Evolutionary conservation across 2,888 invertebrate species (phyloP).

Genomic region (Drosophila vallismaia): DNA sequence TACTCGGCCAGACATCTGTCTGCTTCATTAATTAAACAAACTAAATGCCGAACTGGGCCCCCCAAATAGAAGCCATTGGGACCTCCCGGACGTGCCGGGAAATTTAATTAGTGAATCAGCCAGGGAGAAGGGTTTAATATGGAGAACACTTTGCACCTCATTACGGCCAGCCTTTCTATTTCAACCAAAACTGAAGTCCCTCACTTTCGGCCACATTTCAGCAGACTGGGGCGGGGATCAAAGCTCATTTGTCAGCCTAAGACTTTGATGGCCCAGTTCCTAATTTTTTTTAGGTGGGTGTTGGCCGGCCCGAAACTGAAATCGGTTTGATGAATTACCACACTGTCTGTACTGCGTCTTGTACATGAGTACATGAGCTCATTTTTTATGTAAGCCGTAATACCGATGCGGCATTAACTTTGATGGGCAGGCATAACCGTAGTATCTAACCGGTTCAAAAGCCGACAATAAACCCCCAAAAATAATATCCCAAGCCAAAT

Average conservation of each 20-base stretch:
- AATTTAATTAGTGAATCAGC: slow-evolving; percentile 74
- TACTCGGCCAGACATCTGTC: slow-evolving; percentile 41
- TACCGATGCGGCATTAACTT: slow-evolving; percentile 51
- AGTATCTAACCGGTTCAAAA: slow-evolving; percentile 58
- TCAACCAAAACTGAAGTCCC: slow-evolving; percentile 50
- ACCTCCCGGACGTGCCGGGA: slow-evolving; percentile 59
- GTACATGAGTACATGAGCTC: slow-evolving; percentile 60
- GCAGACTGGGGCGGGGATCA: slow-evolving; percentile 20
- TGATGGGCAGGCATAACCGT: slow-evolving; percentile 50
- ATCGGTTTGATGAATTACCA: slow-evolving; percentile 64
- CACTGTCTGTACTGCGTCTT: slow-evolving; percentile 35
- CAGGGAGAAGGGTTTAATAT: slow-evolving; percentile 11
- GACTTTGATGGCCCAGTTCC: slow-evolving; percentile 43
- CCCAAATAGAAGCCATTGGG: slow-evolving; percentile 41
- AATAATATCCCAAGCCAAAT: slow-evolving; percentile 60
- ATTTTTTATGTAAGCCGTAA: slow-evolving; percentile 68
- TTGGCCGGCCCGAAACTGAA: too few species aligned
- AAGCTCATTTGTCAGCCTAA: slow-evolving; percentile 52
- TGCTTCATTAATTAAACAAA: slow-evolving; percentile 57
- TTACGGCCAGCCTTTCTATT: slow-evolving; percentile 39
- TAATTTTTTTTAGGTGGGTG: slow-evolving; percentile 31
- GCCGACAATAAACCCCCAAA: slow-evolving; percentile 19
- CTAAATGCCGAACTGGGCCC: slow-evolving; percentile 29
- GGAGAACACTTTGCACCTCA: slow-evolving; percentile 54
- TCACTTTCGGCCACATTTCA: slow-evolving; percentile 27